phyloP scores from a whole-genome alignment of 2,888 invertebrate genomes.

The Ethmia dodecea region DNA sequence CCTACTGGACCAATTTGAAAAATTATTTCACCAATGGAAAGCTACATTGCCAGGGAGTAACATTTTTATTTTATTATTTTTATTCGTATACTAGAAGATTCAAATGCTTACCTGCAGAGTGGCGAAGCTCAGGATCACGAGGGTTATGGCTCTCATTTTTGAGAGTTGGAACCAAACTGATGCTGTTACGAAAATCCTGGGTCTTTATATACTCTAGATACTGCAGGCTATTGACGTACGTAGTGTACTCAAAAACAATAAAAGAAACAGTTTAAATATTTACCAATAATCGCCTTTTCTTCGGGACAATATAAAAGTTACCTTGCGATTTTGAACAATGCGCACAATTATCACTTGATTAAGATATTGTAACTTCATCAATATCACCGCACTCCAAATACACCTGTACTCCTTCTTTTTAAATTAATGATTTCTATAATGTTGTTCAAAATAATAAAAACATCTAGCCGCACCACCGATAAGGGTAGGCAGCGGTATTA shows the following conservation, averaged over 20 bases:
- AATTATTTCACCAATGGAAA: too few relatives aligned
- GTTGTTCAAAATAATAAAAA: too few relatives aligned
- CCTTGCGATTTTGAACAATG: conserved; percentile 45
- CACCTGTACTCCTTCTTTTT: too few relatives aligned
- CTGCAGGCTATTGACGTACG: conserved; percentile 23
- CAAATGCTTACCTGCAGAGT: conserved; percentile 66
- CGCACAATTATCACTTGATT: conserved; percentile 40
- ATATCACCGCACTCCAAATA: too few relatives aligned
- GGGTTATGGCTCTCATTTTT: conserved; percentile 63
- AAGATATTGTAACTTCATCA: conserved; percentile 30
- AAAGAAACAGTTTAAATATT: conserved; percentile 34
- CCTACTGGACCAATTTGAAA: too few relatives aligned
- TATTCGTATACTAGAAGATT: too few relatives aligned
- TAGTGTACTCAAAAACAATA: conserved; percentile 23
- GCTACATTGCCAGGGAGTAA: too few relatives aligned
- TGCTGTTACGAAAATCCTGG: conserved; percentile 18
- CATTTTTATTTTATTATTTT: too few relatives aligned
- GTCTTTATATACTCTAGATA: conserved; percentile 51
- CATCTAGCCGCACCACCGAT: too few relatives aligned
- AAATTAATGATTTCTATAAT: too few relatives aligned
- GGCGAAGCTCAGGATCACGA: conserved; percentile 69
- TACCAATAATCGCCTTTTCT: conserved; percentile 32
- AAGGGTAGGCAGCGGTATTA: too few relatives aligned
- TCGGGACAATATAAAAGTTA: conserved; percentile 35
- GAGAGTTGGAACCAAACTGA: conserved; percentile 70